A percentile compares a stretch with the other conserved stretches of the same genome.
Conservation (phyloP, 2,113 vertebrate genomes). For the Pedionomus torquatus region DNA sequence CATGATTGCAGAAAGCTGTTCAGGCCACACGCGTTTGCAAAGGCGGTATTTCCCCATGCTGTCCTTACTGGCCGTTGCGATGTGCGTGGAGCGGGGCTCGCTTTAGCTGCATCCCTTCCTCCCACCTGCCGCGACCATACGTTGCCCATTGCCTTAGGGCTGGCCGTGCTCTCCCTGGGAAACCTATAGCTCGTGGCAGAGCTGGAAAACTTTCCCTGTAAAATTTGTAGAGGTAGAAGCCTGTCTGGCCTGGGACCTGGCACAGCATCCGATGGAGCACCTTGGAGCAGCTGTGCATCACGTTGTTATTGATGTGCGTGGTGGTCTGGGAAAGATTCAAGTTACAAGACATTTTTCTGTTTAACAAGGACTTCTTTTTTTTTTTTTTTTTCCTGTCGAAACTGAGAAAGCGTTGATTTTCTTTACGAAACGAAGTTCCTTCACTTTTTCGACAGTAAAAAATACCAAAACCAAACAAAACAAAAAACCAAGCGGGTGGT, state of each 20-base stretch:
- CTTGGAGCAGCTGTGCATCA: not conserved
- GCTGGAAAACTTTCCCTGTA: not conserved
- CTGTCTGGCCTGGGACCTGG: accelerated
- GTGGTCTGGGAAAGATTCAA: not conserved
- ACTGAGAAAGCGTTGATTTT: not conserved
- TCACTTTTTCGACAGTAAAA: not conserved
- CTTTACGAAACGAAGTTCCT: not conserved
- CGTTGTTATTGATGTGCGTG: not conserved
- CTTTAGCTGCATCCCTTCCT: not conserved
- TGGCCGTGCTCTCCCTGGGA: not conserved
- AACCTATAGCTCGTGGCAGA: not conserved
- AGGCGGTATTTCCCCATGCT: not conserved
- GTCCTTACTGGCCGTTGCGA: not conserved
- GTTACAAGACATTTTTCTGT: not conserved
- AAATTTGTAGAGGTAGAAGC: not conserved
- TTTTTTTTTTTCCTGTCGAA: not conserved
- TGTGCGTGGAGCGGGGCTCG: accelerated
- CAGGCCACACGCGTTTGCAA: not conserved
- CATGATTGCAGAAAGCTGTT: not conserved
- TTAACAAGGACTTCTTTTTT: not conserved
- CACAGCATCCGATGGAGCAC: not conserved
- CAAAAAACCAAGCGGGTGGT: not conserved
- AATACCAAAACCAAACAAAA: not conserved
- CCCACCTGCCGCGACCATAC: not conserved
- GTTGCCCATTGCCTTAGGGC: not conserved